Evolutionary conservation across 2,888 invertebrate species (phyloP), one percentile per base, ranked within the genome.

Genomic region (Nomada fabriciana): DNA sequence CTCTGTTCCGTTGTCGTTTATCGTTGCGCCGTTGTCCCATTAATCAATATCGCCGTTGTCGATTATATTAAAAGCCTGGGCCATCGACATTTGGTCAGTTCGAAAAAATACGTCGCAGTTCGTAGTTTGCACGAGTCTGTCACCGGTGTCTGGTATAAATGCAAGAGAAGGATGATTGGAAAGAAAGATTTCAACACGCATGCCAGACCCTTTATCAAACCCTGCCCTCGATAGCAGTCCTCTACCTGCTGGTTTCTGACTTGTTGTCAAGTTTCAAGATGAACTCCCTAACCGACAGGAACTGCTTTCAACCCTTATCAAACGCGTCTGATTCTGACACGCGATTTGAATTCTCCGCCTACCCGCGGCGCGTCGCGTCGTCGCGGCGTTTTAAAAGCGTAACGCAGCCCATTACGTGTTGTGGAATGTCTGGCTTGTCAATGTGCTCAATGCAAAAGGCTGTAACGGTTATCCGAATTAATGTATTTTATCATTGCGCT

Each of bases 291-390:
- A 73, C 77, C 61, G 64, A 76, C 80, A 73, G 63, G 64, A 76
- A 75, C 76, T 80, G 71, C 87, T 86, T 80, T 82, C 85, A 85
- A 84, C 87, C 86, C 82, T 86, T 86, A 86, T 86, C 87, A 83
- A 60, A 77, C 83, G 77, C 81, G 73, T 87, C 87, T 87, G 85
- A 87, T 60, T 87, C 85, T 87, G 87, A 87, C 87, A 82, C 79
- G 79, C 75, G 81, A 87, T 87, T 87, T 81, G 87, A 87, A 87
- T 85, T 83, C 83, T 65, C 79, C 81, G 79, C 65, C 55, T 71
- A 74, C 63, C 69, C 67, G 64, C 47, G 29, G 60, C 25, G 77
- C 69, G 36, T 36, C 36, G 36, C 71, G 61, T n/a, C 73, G 67
- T 5, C 23, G 4, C 11, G 47, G 29, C 76, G 76, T 82, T 86